A percentile compares a stretch with the other conserved stretches of the same genome.
Conservation (phyloP, 2,888 invertebrate genomes). For the Psylliodes chrysocephalus region DNA sequence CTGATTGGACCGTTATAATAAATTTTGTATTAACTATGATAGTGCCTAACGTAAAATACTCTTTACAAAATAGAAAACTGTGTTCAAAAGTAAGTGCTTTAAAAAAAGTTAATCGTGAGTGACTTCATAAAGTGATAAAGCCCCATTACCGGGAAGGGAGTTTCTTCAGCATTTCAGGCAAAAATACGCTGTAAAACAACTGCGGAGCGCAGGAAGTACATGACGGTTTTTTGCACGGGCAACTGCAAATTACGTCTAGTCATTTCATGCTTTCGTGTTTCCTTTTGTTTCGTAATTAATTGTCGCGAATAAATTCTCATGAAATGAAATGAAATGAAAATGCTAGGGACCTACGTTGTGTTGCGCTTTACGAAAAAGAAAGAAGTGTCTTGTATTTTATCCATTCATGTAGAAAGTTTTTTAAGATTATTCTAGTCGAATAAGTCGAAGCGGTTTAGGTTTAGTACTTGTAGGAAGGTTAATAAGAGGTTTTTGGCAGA, state of each 20-base stretch:
- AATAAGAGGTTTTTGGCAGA: too few relatives aligned
- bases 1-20: too few relatives aligned
- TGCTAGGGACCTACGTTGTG: background rate
- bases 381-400: background rate
- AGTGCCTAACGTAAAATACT: too few relatives aligned
- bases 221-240: slow-evolving; percentile 18
- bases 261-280: slow-evolving; percentile 21
- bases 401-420: background rate
- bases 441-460: too few relatives aligned
- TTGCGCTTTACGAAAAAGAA: background rate
- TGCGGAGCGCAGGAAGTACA: slow-evolving; percentile 19
- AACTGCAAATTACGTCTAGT: slow-evolving; percentile 26
- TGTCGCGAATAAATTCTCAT: slow-evolving; percentile 14
- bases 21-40: too few relatives aligned
- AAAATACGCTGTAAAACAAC: slow-evolving; percentile 18
- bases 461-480: too few relatives aligned
- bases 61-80: too few relatives aligned
- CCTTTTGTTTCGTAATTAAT: slow-evolving; percentile 21
- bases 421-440: background rate
- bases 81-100: too few relatives aligned
- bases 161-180: slow-evolving; percentile 5
- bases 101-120: background rate
- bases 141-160: background rate
- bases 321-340: slow-evolving; percentile 15
- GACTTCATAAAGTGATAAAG: slow-evolving; percentile 7